Evolutionary conservation across 2,888 invertebrate species (phyloP), one percentile per base, ranked within the genome.

Genomic region (Nomada flava): DNA sequence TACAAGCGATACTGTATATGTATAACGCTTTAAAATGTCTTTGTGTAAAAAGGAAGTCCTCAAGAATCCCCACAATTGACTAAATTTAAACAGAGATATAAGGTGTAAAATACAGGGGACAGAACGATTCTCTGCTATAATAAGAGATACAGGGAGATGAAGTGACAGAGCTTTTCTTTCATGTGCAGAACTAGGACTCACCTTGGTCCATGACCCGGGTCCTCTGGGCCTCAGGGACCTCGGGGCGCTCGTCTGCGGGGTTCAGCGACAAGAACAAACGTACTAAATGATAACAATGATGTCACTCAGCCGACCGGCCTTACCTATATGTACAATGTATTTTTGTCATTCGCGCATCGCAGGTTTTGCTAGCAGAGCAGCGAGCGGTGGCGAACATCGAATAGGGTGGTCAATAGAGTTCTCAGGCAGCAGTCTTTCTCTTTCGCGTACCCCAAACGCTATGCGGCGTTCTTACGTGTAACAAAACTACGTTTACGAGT

Each of bases 251-350:
- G 86, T 92, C 95, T 93, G 95, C 96, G 96, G 96, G 96, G 95
- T 96, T 96, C 95, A 97, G 96, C 95, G 96, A 96, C 96, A 95
- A 95, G 95, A 96, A 96, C 94, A 96, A 95, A 95, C 95, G 95
- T 95, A 96, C 96, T 96, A 95, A 95, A 95, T 95, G 94, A 94
- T 93, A 93, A 92, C 92, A 93, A 92, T 92, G 91, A 92, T 89
- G 89, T 92, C 92, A 92, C 91, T 90, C 91, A 91, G 91, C 91
- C 90, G 88, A 91, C 89, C 88, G 91, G 88, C 88, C 88, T 83
- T 89, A 85, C 83, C 83, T 87, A 86, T 80, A 85, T 86, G 86
- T 87, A 85, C 87, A 85, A 83, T 87, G 83, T 86, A 83, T 85
- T 86, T 89, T 84, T 89, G 88, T 88, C 88, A 86, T 84, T 89